Evolutionary conservation across 2,888 invertebrate genomes (phyloP), one percentile per base, ranked within the genome.

Genomic region (Eupithecia tripunctaria): DNA sequence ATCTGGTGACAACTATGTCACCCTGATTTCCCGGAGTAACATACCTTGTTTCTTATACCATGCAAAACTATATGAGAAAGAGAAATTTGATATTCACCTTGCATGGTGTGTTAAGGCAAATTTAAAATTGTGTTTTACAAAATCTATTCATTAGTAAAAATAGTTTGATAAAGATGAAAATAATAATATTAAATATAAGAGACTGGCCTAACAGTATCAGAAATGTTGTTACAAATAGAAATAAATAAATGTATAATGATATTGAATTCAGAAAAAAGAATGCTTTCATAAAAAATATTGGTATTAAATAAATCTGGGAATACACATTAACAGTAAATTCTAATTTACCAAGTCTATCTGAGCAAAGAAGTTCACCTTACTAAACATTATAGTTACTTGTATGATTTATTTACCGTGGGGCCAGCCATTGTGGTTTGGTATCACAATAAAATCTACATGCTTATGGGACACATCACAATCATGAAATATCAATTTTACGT

Each of bases 401-500:
- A n/a, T 43, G n/a, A n/a, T 43, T 43, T 6, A 43, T 51, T 10
- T 21, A 5, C 25, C 12, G 51, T 21, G 47, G 51, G 12, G 25
- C 56, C 12, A 12, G 21, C 21, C 25, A 12, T 25, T 56, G 10
- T 25, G 56, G 56, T 56, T 56, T 56, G 25, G 21, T 14, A 14
- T 25, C 60, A 18, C 29, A 29, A 29, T 29, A 15, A 27, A 60
- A 43, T 18, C 10, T 60, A 60, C 7, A 27, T 27, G 59, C 29
- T 18, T 29, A 10, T 15, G 38, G n/a, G 14, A 7, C 12, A 41
- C 38, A 64, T 25, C 25, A 41, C 64, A 64, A 60, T 56, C 56
- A 56, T 25, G 25, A 10, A 21, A 8, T 51, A 56, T 25, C 56
- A 56, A 56, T 25, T 38, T 41, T 68, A 62, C 47, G 60, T 64